These are phyloP conservation scores for Tupiocoris notatus DNA, from an alignment of 2,888 invertebrate species.

Conservation along the genomic window DNA sequence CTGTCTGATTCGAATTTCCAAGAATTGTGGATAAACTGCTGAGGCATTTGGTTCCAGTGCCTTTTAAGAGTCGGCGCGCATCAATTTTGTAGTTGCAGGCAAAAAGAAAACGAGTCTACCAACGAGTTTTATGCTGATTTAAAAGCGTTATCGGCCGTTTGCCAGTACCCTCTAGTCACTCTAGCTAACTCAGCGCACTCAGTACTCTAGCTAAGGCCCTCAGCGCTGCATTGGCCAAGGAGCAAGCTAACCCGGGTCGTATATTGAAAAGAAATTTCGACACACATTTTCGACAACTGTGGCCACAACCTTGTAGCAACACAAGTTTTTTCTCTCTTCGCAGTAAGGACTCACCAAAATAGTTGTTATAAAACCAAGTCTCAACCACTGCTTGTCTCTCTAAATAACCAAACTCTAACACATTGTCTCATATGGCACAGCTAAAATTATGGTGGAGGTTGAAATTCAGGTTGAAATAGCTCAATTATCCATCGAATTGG, in stretches of 20 bases:
- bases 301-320: no score
- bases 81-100: background rate
- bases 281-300: no score
- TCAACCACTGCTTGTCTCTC: no score
- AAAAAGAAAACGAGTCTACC: background rate
- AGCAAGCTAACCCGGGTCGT: background rate
- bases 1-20: background rate
- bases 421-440: background rate
- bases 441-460: background rate
- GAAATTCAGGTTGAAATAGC: background rate
- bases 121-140: background rate
- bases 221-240: background rate
- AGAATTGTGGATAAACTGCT: background rate
- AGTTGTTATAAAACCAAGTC: no score
- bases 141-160: background rate
- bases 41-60: background rate
- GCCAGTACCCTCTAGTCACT: background rate
- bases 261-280: no score
- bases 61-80: background rate
- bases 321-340: no score
- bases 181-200: no score
- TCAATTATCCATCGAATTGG: background rate
- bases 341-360: no score
- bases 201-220: background rate
- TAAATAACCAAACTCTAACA: no score